These are phyloP conservation scores for Larimichthys polyactis DNA, from an alignment of 2,113 vertebrate species.

Conservation along the genomic window DNA sequence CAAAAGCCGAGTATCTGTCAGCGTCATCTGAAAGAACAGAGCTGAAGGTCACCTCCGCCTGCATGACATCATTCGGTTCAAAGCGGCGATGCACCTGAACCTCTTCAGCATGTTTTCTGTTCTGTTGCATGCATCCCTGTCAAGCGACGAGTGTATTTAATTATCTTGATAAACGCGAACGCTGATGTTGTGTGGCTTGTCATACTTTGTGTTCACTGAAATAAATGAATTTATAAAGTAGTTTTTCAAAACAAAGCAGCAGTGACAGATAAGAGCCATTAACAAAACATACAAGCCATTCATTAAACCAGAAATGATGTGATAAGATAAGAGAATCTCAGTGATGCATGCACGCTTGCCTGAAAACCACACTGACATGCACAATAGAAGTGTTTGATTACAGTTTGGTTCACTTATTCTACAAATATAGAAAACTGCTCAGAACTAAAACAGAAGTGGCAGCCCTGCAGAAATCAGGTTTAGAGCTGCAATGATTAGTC, in stretches of 20 bases:
- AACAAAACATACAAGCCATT: conserved; percentile 1
- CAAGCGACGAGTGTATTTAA: neutral
- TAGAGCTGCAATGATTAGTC: too few species aligned
- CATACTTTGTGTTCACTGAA: neutral
- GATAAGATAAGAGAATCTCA: neutral
- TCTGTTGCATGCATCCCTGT: neutral
- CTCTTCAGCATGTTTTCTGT: too few species aligned
- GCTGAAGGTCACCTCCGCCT: conserved; percentile 60
- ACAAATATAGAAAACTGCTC: too few species aligned
- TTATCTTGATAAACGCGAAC: conserved; percentile 4
- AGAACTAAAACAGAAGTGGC: too few species aligned
- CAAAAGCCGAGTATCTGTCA: conserved; percentile 17
- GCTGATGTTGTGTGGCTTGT: neutral
- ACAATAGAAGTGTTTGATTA: too few species aligned
- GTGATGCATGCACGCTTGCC: neutral
- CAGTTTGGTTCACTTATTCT: too few species aligned
- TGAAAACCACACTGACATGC: too few species aligned
- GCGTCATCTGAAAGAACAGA: conserved; percentile 28
- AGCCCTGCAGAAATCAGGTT: too few species aligned
- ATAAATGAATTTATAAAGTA: neutral
- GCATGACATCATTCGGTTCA: conserved; percentile 5
- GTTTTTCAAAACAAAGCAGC: conserved; percentile 23
- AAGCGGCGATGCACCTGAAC: neutral
- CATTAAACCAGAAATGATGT: neutral
- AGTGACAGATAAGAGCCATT: conserved; percentile 12